Base-by-base conservation (phyloP, 2,888 invertebrate genomes). In the Drosophila recens region DNA sequence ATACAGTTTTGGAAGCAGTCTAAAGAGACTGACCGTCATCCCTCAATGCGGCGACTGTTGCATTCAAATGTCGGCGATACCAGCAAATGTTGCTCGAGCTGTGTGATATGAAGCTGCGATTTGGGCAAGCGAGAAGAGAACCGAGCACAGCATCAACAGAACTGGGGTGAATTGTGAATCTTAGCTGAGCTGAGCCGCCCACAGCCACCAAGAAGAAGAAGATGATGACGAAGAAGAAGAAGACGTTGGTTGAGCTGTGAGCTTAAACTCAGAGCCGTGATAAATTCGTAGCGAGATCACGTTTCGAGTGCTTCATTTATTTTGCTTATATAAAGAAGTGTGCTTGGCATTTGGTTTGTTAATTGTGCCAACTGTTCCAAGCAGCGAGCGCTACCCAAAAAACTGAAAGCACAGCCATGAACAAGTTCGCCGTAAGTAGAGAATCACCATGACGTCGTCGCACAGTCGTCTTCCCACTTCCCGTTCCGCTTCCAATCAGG, bases 281-380 rank as follows among this genome's bases (percentile, higher is more conserved):
- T 87, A 89, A 87, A 82, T 80, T 85, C 57, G 69, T 66, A 65
- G 63, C 80, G 71, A 82, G 80, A 90, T 90, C 90, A 90, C 90
- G 90, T 90, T 80, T 89, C 72, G 79, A 74, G 78, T 67, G 71
- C 80, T 70, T 62, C 76, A 79, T 80, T 82, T 74, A 67, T 77
- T 77, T 86, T 78, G 81, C 89, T 81, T 89, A 90, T 83, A 90
- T 80, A 88, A 88, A 85, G 87, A 80, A 85, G 80, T 83, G 82
- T 76, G 72, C 77, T 82, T 71, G 68, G 70, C 80, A 73, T 68
- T 82, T 82, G 75, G 79, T 75, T 80, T 86, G 87, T 87, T 84
- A 87, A 87, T 88, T 84, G 87, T 82, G 86, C 75, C 73, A 88
- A 88, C 86, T 79, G 72, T 77, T 74, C 54, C 89, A 75, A 88